A percentile compares a stretch with the other conserved stretches of the same genome.
phyloP scores from a whole-genome alignment of 2,113 vertebrate species.

The Nestor notabilis region DNA sequence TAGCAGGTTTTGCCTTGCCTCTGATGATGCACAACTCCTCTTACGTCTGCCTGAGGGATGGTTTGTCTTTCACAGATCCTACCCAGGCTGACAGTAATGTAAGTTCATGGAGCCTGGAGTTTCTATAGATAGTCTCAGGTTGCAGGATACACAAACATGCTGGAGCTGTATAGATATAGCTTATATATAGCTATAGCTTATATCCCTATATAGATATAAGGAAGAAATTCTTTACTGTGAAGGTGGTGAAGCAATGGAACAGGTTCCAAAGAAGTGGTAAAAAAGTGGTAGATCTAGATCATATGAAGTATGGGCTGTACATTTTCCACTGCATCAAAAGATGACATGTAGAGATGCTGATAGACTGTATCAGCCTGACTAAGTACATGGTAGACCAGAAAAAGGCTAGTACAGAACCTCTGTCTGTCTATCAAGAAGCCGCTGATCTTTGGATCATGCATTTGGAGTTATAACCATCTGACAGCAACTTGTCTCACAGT shows the following conservation, averaged over 20 bases:
- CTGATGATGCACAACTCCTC: neutral
- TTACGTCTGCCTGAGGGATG: neutral
- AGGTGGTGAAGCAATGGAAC: neutral
- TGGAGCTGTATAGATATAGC: neutral
- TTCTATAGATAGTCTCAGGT: neutral
- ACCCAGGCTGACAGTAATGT: neutral
- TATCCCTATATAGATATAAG: neutral
- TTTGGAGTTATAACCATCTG: neutral
- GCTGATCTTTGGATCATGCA: neutral
- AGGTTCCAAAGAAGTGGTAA: neutral
- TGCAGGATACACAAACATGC: rapidly evolving
- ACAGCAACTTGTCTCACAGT: neutral
- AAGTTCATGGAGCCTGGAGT: neutral
- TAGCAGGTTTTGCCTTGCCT: neutral
- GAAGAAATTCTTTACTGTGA: neutral
- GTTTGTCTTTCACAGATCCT: neutral
- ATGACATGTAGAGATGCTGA: neutral
- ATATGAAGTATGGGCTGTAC: neutral
- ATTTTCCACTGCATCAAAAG: neutral
- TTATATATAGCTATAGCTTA: neutral
- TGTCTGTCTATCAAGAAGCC: neutral
- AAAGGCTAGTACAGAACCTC: neutral
- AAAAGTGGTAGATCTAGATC: neutral
- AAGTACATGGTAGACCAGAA: neutral
- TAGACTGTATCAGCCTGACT: neutral